These are phyloP conservation scores for Melanotaenia duboulayi DNA, from an alignment of 2,113 vertebrate species.

Conservation along the genomic window DNA sequence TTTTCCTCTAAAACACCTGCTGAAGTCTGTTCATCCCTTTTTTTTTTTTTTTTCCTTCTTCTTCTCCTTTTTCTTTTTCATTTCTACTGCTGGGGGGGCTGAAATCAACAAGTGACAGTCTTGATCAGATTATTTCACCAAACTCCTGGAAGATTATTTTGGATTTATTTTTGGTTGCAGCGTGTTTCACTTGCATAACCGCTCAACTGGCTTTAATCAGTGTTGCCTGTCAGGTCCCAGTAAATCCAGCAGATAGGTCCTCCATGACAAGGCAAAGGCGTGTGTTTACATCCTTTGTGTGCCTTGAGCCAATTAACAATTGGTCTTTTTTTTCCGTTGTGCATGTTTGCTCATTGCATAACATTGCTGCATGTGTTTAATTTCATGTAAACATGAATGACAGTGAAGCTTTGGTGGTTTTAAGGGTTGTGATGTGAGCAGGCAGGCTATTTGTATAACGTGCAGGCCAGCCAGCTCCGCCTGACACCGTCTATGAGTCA, in stretches of 20 bases:
- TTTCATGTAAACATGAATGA: constrained; percentile 28
- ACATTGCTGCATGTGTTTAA: constrained; percentile 14
- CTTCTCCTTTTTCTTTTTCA: constrained; percentile 33
- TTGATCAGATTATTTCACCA: constrained; percentile 34
- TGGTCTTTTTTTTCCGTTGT: not conserved
- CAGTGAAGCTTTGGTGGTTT: not conserved
- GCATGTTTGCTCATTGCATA: constrained; percentile 2
- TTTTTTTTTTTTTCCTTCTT: constrained; percentile 17
- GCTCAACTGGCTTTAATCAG: constrained; percentile 55
- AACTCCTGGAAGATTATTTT: constrained; percentile 54
- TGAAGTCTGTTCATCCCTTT: constrained; percentile 20
- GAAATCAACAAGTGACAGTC: constrained; percentile 18
- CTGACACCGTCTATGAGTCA: constrained; percentile 51
- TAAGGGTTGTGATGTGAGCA: constrained; percentile 19
- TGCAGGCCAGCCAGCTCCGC: constrained; percentile 39
- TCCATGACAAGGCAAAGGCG: constrained; percentile 26
- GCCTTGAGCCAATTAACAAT: constrained; percentile 1
- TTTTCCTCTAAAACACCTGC: constrained; percentile 44
- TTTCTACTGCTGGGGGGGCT: constrained; percentile 17
- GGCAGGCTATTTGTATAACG: constrained; percentile 47
- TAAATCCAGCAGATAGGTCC: constrained; percentile 59
- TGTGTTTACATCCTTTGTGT: constrained; percentile 42
- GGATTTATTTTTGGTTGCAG: constrained; percentile 44
- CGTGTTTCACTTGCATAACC: constrained; percentile 64
- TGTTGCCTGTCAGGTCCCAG: constrained; percentile 9